These are phyloP conservation scores for Oophaga sylvatica DNA, from an alignment of 2,797 vertebrate species.

Conservation along the genomic window DNA sequence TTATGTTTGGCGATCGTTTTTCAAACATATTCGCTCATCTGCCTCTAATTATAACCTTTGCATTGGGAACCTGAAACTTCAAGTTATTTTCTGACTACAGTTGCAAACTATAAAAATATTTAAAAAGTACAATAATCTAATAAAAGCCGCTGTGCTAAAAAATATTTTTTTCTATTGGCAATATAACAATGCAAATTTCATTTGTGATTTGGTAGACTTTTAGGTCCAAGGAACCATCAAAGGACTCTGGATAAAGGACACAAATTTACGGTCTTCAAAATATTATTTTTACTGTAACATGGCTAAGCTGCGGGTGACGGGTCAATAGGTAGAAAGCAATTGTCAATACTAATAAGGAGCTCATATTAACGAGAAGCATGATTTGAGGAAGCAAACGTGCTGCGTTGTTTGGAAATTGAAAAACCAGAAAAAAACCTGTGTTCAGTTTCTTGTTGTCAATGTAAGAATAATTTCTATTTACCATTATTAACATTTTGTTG, in stretches of 20 bases:
- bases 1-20: too few relatives aligned
- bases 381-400: constrained; percentile 14
- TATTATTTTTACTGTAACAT: constrained; percentile 9
- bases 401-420: constrained; percentile 29
- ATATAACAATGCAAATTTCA: too few relatives aligned
- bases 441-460: constrained; percentile 8
- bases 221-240: neutral
- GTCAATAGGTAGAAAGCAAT: constrained; percentile 36
- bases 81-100: neutral
- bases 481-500: constrained; percentile 21
- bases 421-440: neutral
- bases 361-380: constrained; percentile 47
- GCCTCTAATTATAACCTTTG: too few relatives aligned
- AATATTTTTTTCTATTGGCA: too few relatives aligned
- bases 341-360: constrained; percentile 40
- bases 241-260: too few relatives aligned
- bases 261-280: too few relatives aligned
- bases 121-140: neutral
- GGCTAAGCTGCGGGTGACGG: neutral
- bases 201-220: neutral
- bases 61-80: too few relatives aligned
- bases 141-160: too few relatives aligned
- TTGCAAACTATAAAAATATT: neutral
- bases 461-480: constrained; percentile 44
- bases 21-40: too few relatives aligned